Base-by-base conservation (phyloP, 1,140 invertebrate species). In the Elysia chlorotica region DNA sequence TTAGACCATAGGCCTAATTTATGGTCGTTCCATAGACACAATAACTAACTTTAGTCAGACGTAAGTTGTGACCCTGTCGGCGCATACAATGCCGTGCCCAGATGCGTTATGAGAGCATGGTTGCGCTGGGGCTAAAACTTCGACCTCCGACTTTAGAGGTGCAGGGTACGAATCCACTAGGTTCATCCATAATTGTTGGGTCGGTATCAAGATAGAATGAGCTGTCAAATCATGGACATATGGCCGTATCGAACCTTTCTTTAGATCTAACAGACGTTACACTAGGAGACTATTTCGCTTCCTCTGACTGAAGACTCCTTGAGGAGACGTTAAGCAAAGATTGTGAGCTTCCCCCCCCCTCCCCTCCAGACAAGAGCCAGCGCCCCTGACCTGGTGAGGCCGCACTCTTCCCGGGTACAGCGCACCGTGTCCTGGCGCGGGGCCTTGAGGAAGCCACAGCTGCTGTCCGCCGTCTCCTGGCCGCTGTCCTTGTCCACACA, bases 401-500 rank as follows among this genome's bases (percentile, higher is more conserved):
- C 62, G 57, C 79, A 81, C 17, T 70, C 63, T 2, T 75, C 72
- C 61, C 73, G 57, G 38, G 62, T 23, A 59, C 79, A 81, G 2
- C 48, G 37, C 14, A 67, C 71, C 35, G 75, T 65, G 37, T 79
- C 74, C 37, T 71, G 41, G 1, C 78, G 61, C n/a, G 74, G 76
- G 28, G 57, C 25, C 1, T 74, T 69, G 19, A 78, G 35, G 33
- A 69, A 69, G 36, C 61, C 23, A 65, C 79, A 81, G 25, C 25
- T 70, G 23, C 79, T 74, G 38, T 79, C 74, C 33, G 69, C 68
- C n/a, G 76, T 71, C 37, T 71, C 73, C 17, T 66, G 68, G 10
- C 69, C 74, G 0, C 54, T 76, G 25, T 72, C 53, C 35, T 76
- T 79, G 65, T 81, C 76, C 56, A 71, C 71, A 61, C 79, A 81